Evolutionary conservation across 2,113 vertebrate species (phyloP), one percentile per base, ranked within the genome.

Genomic region (Euleptes europaea): DNA sequence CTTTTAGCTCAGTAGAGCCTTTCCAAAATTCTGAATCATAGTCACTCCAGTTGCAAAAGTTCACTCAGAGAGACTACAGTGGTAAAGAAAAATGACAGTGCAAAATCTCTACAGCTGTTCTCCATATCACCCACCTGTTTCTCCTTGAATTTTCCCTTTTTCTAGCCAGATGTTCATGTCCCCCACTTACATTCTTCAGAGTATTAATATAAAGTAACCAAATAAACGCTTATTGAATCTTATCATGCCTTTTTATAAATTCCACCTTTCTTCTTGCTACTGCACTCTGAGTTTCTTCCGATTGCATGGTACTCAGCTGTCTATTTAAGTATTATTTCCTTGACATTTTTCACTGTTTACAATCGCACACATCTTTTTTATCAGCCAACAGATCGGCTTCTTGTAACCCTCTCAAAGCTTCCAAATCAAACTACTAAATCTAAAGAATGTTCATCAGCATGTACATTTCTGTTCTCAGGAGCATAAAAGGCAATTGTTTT

Each of bases 41-140:
- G 35, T 28, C 9, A 63, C 63, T 28, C 17, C 6, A 31, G 70
- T 10, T 70, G 38, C 65, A 40, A 70, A 63, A 73, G 33, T 33
- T 70, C 38, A 77, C 19, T 15, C n/a, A 76, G 38, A 60, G 23
- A 76, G 67, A 14, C 8, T 38, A 84, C n/a, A 84, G 38, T 47
- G 70, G n/a, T n/a, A 77, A 70, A 33, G 57, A 84, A 84, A 84
- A 84, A 73, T 74, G 47, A 79, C 82, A 88, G 38, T 70, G 9
- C 49, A 75, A 69, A 44, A 78, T 54, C 71, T 57, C 11, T 17
- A 70, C 77, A 84, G 77, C 76, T 80, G 78, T 84, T 78, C 51
- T 80, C 28, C 38, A 26, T 49, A 75, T 63, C 42, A 75, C 31
- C 74, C 82, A 74, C 74, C 33, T 79, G 57, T 73, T 84, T 77